phyloP scores from a whole-genome alignment of 2,113 vertebrate species.

The Laticauda colubrina region DNA sequence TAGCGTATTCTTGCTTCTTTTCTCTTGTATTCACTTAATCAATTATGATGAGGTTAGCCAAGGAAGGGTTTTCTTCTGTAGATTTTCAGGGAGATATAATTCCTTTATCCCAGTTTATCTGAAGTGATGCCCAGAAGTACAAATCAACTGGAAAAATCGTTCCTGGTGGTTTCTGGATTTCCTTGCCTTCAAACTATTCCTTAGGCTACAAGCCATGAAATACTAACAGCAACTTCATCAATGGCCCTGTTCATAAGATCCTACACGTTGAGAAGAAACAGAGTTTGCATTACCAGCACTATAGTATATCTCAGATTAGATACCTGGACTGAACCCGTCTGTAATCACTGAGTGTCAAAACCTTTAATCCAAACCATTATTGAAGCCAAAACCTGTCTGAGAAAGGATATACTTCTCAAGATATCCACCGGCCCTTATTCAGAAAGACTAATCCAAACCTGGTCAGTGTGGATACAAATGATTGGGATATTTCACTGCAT shows the following conservation, averaged over 20 bases:
- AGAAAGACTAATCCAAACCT: background rate
- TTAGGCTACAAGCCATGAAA: background rate
- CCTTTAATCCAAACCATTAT: background rate
- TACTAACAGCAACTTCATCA: background rate
- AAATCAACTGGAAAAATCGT: background rate
- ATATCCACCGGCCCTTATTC: background rate
- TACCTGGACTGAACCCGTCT: background rate
- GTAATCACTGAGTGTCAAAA: background rate
- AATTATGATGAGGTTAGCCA: conserved; percentile 4
- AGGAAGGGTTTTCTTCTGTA: background rate
- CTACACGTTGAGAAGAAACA: background rate
- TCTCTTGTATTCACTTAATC: background rate
- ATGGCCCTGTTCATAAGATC: background rate
- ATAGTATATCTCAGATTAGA: background rate
- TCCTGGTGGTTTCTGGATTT: background rate
- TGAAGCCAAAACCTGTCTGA: background rate
- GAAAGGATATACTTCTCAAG: background rate
- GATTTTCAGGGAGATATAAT: background rate
- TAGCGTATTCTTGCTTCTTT: background rate
- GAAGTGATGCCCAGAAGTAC: background rate
- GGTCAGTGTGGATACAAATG: background rate
- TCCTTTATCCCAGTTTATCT: background rate
- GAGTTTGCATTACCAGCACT: background rate
- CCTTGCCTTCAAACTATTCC: background rate
- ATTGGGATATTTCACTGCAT: background rate